A percentile compares a stretch with the other conserved stretches of the same genome.
These are phyloP conservation scores for Tyto alba DNA, from an alignment of 2,113 vertebrate genomes.

Conservation along the genomic window DNA sequence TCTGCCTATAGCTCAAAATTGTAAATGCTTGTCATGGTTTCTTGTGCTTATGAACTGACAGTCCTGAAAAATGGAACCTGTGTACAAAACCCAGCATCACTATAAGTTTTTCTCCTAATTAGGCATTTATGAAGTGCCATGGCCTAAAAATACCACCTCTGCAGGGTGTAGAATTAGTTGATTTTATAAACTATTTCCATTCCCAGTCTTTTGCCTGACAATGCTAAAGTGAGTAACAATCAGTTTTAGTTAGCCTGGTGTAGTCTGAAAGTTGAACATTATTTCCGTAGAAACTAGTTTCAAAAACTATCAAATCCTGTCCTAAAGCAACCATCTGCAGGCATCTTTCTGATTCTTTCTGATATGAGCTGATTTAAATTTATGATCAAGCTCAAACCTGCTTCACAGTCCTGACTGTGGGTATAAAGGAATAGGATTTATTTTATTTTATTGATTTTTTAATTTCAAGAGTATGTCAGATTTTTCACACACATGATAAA, in stretches of 20 bases:
- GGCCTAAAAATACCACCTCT: background rate
- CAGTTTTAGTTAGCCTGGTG: background rate
- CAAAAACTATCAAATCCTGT: background rate
- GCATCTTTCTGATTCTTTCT: background rate
- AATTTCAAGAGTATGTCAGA: background rate
- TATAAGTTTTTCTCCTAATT: background rate
- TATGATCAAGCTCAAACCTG: background rate
- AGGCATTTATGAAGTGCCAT: background rate
- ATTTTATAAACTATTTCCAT: background rate
- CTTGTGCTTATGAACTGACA: background rate
- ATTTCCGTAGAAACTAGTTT: background rate
- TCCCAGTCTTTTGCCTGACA: background rate
- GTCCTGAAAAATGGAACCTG: background rate
- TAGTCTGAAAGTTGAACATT: background rate
- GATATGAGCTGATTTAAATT: background rate
- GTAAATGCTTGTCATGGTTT: background rate
- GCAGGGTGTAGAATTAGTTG: background rate
- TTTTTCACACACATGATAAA: background rate
- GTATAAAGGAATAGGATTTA: background rate
- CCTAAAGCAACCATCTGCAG: background rate
- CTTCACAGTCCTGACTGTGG: background rate
- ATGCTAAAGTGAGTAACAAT: background rate
- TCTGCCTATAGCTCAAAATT: background rate
- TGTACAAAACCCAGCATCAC: background rate
- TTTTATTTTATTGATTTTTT: background rate